These are phyloP conservation scores for Caenorhabditis angaria DNA, from an alignment of 2,888 invertebrate genomes.

Conservation along the genomic window DNA sequence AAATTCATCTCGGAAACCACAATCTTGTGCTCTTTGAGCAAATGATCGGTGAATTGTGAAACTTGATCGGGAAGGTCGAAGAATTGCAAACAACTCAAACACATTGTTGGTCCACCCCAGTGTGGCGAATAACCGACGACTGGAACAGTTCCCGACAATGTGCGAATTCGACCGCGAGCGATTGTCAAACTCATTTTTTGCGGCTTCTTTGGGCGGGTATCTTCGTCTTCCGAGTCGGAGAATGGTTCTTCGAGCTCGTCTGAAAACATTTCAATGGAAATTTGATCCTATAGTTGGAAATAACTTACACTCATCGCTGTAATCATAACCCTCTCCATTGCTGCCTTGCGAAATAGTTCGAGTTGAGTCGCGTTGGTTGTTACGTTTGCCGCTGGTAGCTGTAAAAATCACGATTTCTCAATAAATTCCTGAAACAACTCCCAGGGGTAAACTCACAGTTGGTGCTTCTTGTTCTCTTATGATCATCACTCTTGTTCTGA, in stretches of 20 bases:
- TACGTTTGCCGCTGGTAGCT: slow-evolving; percentile 42
- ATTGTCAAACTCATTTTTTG: slow-evolving; percentile 66
- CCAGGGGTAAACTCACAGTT: too few relatives aligned
- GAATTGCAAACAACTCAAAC: slow-evolving; percentile 71
- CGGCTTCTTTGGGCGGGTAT: slow-evolving; percentile 45
- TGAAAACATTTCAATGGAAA: slow-evolving; percentile 8
- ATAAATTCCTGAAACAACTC: too few relatives aligned
- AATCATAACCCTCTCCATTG: slow-evolving; percentile 67
- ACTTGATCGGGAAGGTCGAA: slow-evolving; percentile 71
- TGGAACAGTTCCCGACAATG: slow-evolving; percentile 68
- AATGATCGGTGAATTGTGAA: slow-evolving; percentile 64
- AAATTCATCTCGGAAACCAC: slow-evolving; percentile 69
- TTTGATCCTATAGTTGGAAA: slow-evolving; percentile 8
- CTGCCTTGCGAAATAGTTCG: slow-evolving; percentile 60
- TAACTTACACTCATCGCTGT: slow-evolving; percentile 61
- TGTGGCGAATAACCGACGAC: slow-evolving; percentile 65
- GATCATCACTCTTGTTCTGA: slow-evolving; percentile 31
- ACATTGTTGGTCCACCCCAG: slow-evolving; percentile 73
- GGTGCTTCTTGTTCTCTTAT: slow-evolving; percentile 54
- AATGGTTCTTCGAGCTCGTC: slow-evolving; percentile 72
- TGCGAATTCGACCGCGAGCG: slow-evolving; percentile 70
- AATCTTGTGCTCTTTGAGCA: slow-evolving; percentile 70
- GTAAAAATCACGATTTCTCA: slow-evolving; percentile 7
- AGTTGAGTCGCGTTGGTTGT: slow-evolving; percentile 44
- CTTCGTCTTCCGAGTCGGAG: slow-evolving; percentile 70